Base-by-base conservation (phyloP, 2,113 vertebrate genomes). In the Halcyon senegalensis region DNA sequence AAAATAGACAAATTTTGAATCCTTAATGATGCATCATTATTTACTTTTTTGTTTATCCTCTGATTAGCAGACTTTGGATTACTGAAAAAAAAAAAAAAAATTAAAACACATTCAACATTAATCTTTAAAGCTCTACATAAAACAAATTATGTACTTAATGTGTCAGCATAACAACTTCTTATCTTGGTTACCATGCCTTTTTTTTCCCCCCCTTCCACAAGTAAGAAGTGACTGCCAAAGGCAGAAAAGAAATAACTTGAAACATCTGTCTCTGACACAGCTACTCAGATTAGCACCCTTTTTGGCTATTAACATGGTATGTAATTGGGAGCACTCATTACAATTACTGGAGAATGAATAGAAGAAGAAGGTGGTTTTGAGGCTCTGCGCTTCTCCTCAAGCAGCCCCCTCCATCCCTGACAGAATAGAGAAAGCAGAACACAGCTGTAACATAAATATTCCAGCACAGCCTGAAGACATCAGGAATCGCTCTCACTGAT, bases 41-140 rank as follows among this genome's bases (percentile, higher is more conserved):
- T 99, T 84, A 99, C 98, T 97, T 99, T 99, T 98, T 99, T 99
- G 98, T 99, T 99, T 97, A 99, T 98, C 98, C 99, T 98, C 98
- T 99, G 99, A 96, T 98, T 99, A 39, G 98, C 97, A 53, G 98
- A 98, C 96, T 99, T 99, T 33, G 99, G 99, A 96, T 99, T 99
- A 98, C 99, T 99, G 98, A 19, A 44, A 58, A n/a, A 44, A 94
- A 58, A n/a, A 44, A 94, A 96, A 84, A 92, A 70, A 78, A 83
- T 63, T 31, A 70, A 90, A 95, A 91, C 75, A 95, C 7, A 46
- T 4, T 79, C 13, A 96, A 92, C 58, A 56, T 79, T 62, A 33
- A 60, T 74, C 48, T 87, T 66, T 23, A 59, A 90, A 74, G 37
- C 16, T 33, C 19, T 63, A 10, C 44, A 16, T 1, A 63, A 51